Evolutionary conservation across 2,888 invertebrate genomes (phyloP).

Genomic region (Cecidostiba fungosa): DNA sequence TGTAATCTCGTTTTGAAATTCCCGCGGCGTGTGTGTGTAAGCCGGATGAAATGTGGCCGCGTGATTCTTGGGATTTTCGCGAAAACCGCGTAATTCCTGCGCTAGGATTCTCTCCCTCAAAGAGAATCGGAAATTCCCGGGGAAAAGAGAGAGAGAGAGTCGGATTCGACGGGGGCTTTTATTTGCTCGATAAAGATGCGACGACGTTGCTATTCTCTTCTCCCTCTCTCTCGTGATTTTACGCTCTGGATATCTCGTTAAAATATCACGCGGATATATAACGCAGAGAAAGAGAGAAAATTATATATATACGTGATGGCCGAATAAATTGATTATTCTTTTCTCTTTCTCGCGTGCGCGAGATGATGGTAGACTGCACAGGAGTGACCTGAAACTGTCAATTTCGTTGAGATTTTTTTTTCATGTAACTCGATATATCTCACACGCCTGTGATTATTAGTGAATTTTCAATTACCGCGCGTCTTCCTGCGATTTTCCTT

Average conservation of each 20-base stretch:
- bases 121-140: constrained; percentile 32
- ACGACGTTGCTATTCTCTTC: not conserved
- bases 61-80: constrained; percentile 28
- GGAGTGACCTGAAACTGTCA: not conserved
- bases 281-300: no score
- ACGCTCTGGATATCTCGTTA: constrained; percentile 13
- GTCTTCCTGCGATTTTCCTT: not conserved
- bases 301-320: no score
- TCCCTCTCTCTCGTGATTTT: not conserved
- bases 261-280: constrained; percentile 28
- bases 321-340: not conserved
- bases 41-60: constrained; percentile 42
- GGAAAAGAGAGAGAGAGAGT: not conserved
- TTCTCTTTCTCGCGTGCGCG: not conserved
- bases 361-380: no score
- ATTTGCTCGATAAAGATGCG: constrained; percentile 31
- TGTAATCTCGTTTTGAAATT: constrained; percentile 45
- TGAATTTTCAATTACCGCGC: not conserved
- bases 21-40: not conserved
- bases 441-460: not conserved
- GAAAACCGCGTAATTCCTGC: constrained; percentile 16
- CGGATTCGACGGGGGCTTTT: not conserved
- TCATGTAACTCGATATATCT: no score
- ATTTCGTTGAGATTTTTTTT: no score
- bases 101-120: not conserved